Evolutionary conservation across 2,113 vertebrate genomes (phyloP), one percentile per base, ranked within the genome.

Genomic region (Centropus unirufus): DNA sequence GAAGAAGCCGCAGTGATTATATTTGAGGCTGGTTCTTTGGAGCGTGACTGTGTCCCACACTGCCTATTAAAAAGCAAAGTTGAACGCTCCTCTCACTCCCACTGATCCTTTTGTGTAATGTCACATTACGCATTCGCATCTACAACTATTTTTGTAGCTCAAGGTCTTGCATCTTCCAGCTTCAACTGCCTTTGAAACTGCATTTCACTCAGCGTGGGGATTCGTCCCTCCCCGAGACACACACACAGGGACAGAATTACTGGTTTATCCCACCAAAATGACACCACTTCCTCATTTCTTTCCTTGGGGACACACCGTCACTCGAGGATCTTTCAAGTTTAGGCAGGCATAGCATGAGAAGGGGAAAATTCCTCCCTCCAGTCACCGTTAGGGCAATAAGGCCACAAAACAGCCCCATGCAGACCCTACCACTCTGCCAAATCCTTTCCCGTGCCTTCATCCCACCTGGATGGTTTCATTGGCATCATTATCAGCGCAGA

Each of bases 101-200:
- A 84, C 90, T 70, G 34, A 75, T 70, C 73, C 78, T 40, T 87
- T 66, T 93, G 85, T 83, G 87, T 54, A 29, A 79, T 55, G 86
- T 59, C 87, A 74, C 61, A 90, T 79, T 66, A 87, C 13, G 3
- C 62, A 57, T 75, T 87, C 7, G 2, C 51, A 74, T 83, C 85
- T 55, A 39, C 59, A 30, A 63, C 75, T 91, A 59, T 80, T 91
- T 88, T 61, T 85, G 69, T 59, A 91, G 61, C 76, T 77, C 30
- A 22, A 16, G 74, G 75, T 69, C 76, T 88, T 21, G 75, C 81
- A 73, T 58, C 75, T 81, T 63, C n/a, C 66, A 86, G 66, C 86
- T 78, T 82, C 77, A 21, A 18, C 49, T 32, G n/a, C 70, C 77
- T 87, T 63, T 69, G 55, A 47, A 78, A 83, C 54, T 15, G 29